Evolutionary conservation across 2,113 vertebrate species (phyloP).

Genomic region (Microcebus lehilahytsara): DNA sequence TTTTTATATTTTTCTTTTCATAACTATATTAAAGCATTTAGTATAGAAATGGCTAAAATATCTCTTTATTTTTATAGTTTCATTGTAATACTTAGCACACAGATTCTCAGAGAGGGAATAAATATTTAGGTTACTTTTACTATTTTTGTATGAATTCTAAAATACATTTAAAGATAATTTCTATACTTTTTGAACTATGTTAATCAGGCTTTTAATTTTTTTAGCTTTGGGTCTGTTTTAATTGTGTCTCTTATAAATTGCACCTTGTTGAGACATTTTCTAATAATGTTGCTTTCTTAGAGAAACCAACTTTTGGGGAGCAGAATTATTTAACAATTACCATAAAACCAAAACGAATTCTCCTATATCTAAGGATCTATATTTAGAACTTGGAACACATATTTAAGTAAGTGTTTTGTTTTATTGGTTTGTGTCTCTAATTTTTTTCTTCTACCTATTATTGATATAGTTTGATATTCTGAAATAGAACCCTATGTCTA

Average conservation of each 20-base stretch:
- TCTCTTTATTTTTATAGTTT: conserved; percentile 47
- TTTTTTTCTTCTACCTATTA: neutral
- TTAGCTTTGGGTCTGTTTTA: neutral
- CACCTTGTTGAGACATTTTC: neutral
- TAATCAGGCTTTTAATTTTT: neutral
- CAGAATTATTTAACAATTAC: neutral
- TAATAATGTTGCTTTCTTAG: conserved; percentile 3
- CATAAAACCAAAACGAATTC: neutral
- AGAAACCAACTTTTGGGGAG: neutral
- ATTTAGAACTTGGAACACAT: neutral
- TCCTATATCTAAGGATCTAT: neutral
- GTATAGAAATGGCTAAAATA: conserved; percentile 16
- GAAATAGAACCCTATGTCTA: conserved; percentile 3
- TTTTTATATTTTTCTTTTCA: neutral
- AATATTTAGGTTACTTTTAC: conserved; percentile 19
- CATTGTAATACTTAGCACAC: conserved; percentile 11
- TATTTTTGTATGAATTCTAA: conserved; percentile 29
- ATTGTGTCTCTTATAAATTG: neutral
- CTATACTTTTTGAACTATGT: neutral
- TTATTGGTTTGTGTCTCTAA: neutral
- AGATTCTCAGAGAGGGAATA: conserved; percentile 28
- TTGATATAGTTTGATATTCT: conserved; percentile 5
- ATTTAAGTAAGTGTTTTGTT: conserved; percentile 13
- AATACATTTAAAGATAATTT: conserved; percentile 30
- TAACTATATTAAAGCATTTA: neutral